These are phyloP conservation scores for Boleophthalmus pectinirostris DNA, from an alignment of 2,113 vertebrate species.

Conservation along the genomic window DNA sequence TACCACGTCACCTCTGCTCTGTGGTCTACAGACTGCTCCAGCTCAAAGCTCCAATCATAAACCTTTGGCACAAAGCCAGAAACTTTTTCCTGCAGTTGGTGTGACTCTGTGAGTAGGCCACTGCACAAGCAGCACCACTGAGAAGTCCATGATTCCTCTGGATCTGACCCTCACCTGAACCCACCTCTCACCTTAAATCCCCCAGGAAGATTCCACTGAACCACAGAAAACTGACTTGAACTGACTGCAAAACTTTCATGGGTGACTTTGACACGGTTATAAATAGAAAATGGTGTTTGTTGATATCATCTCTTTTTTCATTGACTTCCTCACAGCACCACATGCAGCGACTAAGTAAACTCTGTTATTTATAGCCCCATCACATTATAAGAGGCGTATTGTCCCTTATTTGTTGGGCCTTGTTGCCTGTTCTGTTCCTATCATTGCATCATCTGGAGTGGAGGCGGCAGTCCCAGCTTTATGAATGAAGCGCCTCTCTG, in stretches of 20 bases:
- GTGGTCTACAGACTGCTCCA: slow-evolving; percentile 29
- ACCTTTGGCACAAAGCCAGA: slow-evolving; percentile 17
- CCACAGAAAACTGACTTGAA: slow-evolving; percentile 59
- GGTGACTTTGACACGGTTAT: slow-evolving; percentile 29
- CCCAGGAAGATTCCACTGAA: slow-evolving; percentile 60
- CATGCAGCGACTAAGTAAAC: slow-evolving; percentile 39
- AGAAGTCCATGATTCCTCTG: slow-evolving; percentile 16
- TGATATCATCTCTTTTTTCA: slow-evolving; percentile 32
- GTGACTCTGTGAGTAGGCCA: slow-evolving; percentile 12
- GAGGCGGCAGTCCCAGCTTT: slow-evolving; percentile 66
- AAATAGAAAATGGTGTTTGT: slow-evolving; percentile 31
- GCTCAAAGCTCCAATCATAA: slow-evolving; percentile 49
- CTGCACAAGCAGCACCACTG: slow-evolving; percentile 24
- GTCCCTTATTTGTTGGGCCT: slow-evolving; percentile 59
- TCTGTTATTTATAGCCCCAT: slow-evolving; percentile 66
- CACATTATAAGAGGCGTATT: slow-evolving; percentile 57
- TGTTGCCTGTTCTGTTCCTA: slow-evolving; percentile 61
- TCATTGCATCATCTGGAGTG: slow-evolving; percentile 71
- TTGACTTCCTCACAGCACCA: slow-evolving; percentile 32
- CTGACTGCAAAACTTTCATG: slow-evolving; percentile 19
- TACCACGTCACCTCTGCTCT: slow-evolving; percentile 58
- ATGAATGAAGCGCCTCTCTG: slow-evolving; percentile 76
- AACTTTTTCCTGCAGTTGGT: slow-evolving; percentile 19
- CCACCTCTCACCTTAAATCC: slow-evolving; percentile 45
- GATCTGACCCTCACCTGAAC: slow-evolving; percentile 45